These are phyloP conservation scores for Lepidonotus clava DNA, from an alignment of 2,888 invertebrate genomes.

Conservation along the genomic window DNA sequence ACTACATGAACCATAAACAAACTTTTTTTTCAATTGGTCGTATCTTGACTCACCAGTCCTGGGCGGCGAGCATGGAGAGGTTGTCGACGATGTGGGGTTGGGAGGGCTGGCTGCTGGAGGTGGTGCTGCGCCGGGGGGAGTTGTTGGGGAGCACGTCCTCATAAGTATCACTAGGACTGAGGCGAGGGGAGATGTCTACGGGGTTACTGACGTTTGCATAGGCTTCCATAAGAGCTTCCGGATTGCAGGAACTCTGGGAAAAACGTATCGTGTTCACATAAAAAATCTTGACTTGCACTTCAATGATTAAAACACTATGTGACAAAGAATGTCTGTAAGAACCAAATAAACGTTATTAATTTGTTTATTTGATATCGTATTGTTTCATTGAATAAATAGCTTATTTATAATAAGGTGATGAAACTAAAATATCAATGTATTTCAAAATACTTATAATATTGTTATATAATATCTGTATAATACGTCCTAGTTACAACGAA, in stretches of 20 bases:
- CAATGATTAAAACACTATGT: too few species aligned
- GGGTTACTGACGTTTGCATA: background rate
- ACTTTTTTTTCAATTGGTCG: background rate
- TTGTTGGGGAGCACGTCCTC: conserved; percentile 11
- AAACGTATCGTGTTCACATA: background rate
- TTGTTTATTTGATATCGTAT: too few species aligned
- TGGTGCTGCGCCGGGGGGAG: background rate
- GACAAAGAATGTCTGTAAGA: too few species aligned
- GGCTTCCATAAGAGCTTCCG: background rate
- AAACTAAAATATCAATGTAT: too few species aligned
- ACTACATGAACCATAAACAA: background rate
- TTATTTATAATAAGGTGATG: too few species aligned
- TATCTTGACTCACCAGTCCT: conserved; percentile 36
- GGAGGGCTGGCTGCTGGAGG: background rate
- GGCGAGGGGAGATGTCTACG: background rate
- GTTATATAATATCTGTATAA: too few species aligned
- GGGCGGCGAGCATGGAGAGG: conserved; percentile 31
- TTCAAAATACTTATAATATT: too few species aligned
- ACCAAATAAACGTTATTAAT: too few species aligned
- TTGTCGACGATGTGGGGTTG: conserved; percentile 55
- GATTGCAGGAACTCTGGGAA: conserved; percentile 5
- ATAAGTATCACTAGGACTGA: conserved; percentile 25
- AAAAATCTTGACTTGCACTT: background rate
- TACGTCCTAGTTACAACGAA: too few species aligned
- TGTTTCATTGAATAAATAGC: too few species aligned